These are phyloP conservation scores for Cydia fagiglandana DNA, from an alignment of 1,140 invertebrate species.

Conservation along the genomic window DNA sequence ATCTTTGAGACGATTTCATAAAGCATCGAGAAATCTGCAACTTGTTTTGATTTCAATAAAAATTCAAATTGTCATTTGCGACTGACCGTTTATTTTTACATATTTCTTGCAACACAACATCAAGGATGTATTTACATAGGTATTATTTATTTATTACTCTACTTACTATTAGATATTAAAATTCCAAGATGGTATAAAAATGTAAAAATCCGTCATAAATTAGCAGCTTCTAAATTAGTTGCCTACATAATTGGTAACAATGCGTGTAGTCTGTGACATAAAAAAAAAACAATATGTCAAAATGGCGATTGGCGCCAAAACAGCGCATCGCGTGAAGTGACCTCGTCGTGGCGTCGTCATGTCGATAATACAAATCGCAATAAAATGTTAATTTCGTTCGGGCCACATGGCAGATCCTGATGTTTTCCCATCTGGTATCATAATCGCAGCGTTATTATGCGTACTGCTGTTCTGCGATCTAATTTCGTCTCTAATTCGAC, in stretches of 20 bases:
- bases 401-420: conserved; percentile 37
- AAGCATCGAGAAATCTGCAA: conserved; percentile 55
- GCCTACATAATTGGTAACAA: conserved; percentile 19
- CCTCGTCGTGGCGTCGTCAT: conserved; percentile 61
- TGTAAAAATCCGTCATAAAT: conserved; percentile 10
- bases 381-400: conserved; percentile 68
- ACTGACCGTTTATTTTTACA: conserved; percentile 14
- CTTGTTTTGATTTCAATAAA: conserved; percentile 52
- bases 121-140: conserved; percentile 1
- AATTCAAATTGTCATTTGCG: conserved; percentile 25
- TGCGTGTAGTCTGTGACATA: conserved; percentile 15
- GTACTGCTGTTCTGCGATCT: neutral
- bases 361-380: conserved; percentile 66
- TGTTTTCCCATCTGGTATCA: conserved; percentile 28
- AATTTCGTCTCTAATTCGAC: neutral
- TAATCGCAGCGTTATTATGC: conserved; percentile 14
- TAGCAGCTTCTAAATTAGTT: neutral
- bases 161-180: conserved; percentile 10
- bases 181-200: conserved; percentile 11
- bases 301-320: conserved; percentile 44
- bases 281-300: conserved; percentile 36
- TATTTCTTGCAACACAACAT: conserved; percentile 23
- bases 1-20: conserved; percentile 51
- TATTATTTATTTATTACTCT: conserved; percentile 23
- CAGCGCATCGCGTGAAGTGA: conserved; percentile 46